Evolutionary conservation across 2,888 invertebrate species (phyloP).

Genomic region (Plemyria rubiginata): DNA sequence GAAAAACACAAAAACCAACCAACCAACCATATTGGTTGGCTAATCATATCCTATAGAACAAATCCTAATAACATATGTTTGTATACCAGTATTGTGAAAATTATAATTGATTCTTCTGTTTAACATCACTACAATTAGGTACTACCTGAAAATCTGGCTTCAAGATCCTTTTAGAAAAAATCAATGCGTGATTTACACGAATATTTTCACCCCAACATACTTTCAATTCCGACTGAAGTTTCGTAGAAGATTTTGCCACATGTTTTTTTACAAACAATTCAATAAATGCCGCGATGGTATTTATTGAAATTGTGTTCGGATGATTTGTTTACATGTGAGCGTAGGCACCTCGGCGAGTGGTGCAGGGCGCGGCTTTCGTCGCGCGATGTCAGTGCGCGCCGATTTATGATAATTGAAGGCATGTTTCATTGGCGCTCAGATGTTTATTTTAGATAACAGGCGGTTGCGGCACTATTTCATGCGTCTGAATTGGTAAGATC

Average conservation of each 20-base stretch:
- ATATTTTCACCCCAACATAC: no score
- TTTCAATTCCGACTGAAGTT: no score
- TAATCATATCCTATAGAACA: no score
- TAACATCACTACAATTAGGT: no score
- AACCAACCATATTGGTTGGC: no score
- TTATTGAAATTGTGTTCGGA: constrained; percentile 37
- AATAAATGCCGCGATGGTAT: constrained; percentile 1
- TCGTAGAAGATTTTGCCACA: not conserved
- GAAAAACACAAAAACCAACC: no score
- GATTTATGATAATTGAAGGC: constrained; percentile 85
- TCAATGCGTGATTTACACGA: no score
- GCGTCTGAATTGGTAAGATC: constrained; percentile 75
- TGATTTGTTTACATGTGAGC: constrained; percentile 64
- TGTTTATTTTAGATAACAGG: constrained; percentile 84
- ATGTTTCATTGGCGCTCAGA: constrained; percentile 82
- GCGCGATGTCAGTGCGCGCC: constrained; percentile 74
- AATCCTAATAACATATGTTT: no score
- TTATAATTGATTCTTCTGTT: no score
- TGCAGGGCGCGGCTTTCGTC: constrained; percentile 73
- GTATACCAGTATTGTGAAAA: no score
- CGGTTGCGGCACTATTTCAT: constrained; percentile 80
- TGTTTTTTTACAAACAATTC: not conserved
- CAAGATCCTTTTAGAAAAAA: no score
- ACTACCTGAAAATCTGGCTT: no score
- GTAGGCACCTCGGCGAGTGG: constrained; percentile 55